Conservation (phyloP, 2,113 vertebrate genomes). For the Chunga burmeisteri region DNA sequence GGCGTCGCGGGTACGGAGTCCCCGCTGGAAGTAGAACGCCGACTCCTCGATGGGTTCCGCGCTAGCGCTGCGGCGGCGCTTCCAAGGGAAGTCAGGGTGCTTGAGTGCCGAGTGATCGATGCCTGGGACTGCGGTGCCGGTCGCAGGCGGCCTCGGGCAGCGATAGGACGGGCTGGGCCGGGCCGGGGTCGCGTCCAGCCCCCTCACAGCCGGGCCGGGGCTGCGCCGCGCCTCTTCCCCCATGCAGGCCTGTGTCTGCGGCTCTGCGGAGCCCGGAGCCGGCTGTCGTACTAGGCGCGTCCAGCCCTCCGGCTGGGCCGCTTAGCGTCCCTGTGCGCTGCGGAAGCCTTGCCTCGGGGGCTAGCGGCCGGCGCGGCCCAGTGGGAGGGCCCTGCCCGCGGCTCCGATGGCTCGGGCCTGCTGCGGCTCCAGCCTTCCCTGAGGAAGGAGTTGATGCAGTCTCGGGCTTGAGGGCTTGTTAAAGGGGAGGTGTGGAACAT, state of each 20-base stretch:
- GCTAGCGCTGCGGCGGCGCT: background rate
- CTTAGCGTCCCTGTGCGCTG: too few species aligned
- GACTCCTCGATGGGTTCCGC: background rate
- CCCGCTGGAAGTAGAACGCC: background rate
- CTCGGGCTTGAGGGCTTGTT: too few species aligned
- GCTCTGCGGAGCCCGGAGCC: background rate
- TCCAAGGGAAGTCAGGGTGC: background rate
- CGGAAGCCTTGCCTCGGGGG: background rate
- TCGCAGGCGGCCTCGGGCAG: too few species aligned
- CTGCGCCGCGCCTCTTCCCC: too few species aligned
- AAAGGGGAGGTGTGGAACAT: too few species aligned
- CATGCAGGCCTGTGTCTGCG: background rate
- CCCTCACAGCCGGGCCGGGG: background rate
- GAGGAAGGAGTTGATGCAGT: rapidly evolving
- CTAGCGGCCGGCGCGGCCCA: background rate
- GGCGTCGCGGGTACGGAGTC: background rate
- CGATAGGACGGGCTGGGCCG: background rate
- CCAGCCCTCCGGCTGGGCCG: background rate
- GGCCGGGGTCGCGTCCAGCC: too few species aligned
- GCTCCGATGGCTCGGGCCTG: rapidly evolving
- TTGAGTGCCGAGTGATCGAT: background rate
- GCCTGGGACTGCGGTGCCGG: rapidly evolving
- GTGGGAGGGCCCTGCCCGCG: background rate
- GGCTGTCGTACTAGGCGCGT: background rate
- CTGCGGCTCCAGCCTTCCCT: background rate